phyloP scores from a whole-genome alignment of 2,113 vertebrate genomes.

The Pelvicachromis taeniatus region DNA sequence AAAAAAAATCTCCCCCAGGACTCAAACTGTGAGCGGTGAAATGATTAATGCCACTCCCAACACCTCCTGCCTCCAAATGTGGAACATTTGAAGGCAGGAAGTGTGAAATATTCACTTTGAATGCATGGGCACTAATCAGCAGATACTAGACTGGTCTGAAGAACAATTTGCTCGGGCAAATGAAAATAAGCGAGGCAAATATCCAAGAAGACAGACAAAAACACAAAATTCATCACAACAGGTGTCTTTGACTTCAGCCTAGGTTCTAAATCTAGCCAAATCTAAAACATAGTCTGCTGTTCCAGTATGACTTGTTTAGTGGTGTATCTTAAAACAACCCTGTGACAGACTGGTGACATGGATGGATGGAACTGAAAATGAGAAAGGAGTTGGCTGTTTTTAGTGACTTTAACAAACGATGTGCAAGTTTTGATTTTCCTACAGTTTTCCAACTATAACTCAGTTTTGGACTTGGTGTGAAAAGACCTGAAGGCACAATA shows the following conservation, averaged over 20 bases:
- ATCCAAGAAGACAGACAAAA: not conserved
- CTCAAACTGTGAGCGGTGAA: accelerated
- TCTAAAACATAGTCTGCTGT: not conserved
- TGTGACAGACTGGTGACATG: not conserved
- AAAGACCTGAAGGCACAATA: slow-evolving; percentile 28
- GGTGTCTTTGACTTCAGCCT: not conserved
- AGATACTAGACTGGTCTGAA: not conserved
- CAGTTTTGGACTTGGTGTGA: slow-evolving; percentile 4
- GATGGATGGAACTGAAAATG: not conserved
- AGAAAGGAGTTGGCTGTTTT: not conserved
- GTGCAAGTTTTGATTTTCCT: not conserved
- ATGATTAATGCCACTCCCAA: not conserved
- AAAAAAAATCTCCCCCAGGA: not conserved
- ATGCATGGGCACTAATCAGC: not conserved
- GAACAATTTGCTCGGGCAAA: accelerated
- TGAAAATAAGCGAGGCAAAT: not conserved
- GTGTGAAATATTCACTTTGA: not conserved
- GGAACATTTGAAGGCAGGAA: not conserved
- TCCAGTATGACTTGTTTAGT: not conserved
- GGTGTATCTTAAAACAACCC: accelerated
- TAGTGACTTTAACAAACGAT: not conserved
- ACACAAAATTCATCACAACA: not conserved
- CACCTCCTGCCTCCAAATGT: not conserved
- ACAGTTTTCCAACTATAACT: not conserved
- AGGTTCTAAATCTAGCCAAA: not conserved